Conservation (phyloP, 2,113 vertebrate species). For the Candoia aspera region DNA sequence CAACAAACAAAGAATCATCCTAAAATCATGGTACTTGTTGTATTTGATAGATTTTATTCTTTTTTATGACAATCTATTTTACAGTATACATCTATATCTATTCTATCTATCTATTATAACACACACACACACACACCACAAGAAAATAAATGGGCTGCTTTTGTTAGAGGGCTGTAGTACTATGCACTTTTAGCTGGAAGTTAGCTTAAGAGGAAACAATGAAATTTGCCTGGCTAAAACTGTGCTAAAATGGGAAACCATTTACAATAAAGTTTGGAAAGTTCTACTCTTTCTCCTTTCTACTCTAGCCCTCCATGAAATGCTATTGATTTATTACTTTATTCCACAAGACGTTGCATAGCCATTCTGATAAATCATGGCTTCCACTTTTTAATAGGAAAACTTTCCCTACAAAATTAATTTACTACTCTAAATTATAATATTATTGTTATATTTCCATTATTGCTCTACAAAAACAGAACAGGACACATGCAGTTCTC, state of each 20-base stretch:
- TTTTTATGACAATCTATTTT: neutral
- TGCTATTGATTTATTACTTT: conserved; percentile 5
- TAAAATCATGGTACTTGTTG: neutral
- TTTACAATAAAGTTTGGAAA: neutral
- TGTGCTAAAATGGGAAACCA: neutral
- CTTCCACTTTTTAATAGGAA: neutral
- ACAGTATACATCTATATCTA: neutral
- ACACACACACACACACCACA: neutral
- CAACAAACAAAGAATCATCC: neutral
- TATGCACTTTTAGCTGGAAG: neutral
- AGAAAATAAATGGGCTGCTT: neutral
- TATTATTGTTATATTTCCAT: neutral
- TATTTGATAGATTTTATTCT: neutral
- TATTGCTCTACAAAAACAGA: neutral
- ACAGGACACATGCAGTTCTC: neutral
- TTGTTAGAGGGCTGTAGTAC: neutral
- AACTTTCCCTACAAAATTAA: neutral
- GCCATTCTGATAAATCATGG: neutral
- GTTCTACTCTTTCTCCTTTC: neutral
- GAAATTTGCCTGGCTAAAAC: neutral
- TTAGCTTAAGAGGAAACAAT: neutral
- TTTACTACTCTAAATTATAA: neutral
- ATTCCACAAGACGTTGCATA: neutral
- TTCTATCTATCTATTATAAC: neutral
- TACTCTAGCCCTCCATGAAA: neutral